Conservation (phyloP, 1,140 invertebrate genomes). For the Delia radicum region DNA sequence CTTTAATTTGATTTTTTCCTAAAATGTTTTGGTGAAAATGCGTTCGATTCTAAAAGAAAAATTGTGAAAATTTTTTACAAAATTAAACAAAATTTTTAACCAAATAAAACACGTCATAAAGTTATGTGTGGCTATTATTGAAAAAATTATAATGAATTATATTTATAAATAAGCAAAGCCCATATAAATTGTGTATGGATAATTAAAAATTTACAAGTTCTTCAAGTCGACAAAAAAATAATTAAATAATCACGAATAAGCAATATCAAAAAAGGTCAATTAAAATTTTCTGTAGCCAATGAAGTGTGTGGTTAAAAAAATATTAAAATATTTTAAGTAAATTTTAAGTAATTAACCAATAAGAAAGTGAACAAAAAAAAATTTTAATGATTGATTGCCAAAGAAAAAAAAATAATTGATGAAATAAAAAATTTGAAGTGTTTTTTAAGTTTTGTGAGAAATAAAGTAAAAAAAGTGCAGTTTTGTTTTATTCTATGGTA, state of each 20-base stretch:
- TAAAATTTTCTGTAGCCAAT: not conserved
- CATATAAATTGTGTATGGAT: not conserved
- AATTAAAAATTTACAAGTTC: not conserved
- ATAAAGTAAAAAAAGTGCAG: not conserved
- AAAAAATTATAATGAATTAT: not conserved
- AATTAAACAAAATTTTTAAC: not conserved
- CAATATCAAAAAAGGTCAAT: not conserved
- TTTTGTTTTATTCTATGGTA: too few relatives aligned
- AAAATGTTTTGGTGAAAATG: constrained; percentile 5
- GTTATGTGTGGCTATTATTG: not conserved
- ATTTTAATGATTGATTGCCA: not conserved
- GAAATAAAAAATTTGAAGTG: not conserved
- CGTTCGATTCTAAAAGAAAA: not conserved
- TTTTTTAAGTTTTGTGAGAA: not conserved
- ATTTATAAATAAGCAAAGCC: not conserved
- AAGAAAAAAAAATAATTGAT: not conserved
- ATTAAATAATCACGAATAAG: not conserved
- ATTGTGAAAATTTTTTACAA: not conserved
- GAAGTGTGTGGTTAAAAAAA: not conserved
- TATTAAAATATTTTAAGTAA: not conserved
- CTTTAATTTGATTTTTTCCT: constrained; percentile 7
- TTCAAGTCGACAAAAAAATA: not conserved
- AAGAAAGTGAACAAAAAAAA: not conserved
- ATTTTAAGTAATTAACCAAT: not conserved
- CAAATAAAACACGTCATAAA: not conserved